Percentiles rank a stretch among this genome's conserved stretches.
Evolutionary conservation across 1,140 invertebrate species (phyloP).

Genomic region (Calosoma granatense): DNA sequence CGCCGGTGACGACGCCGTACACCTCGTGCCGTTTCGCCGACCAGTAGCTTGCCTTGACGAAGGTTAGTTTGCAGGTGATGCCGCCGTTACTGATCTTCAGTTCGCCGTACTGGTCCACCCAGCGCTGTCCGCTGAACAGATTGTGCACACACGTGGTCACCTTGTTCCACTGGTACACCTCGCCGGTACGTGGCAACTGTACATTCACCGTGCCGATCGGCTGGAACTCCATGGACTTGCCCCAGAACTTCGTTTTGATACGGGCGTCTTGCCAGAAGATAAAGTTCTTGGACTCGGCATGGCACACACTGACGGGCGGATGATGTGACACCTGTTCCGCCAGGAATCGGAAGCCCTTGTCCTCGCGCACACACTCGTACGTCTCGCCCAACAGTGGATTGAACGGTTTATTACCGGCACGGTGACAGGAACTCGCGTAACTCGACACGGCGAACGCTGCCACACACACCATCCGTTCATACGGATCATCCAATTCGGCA

Average conservation of each 20-base stretch:
- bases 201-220: conserved; percentile 57
- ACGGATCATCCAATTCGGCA: conserved; percentile 45
- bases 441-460: conserved; percentile 76
- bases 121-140: conserved; percentile 68
- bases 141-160: conserved; percentile 83
- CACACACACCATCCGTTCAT: conserved; percentile 64
- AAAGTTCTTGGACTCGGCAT: conserved; percentile 68
- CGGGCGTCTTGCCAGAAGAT: conserved; percentile 71
- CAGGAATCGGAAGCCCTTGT: conserved; percentile 66
- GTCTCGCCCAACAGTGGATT: conserved; percentile 81
- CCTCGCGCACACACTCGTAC: conserved; percentile 68
- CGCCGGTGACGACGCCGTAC: conserved; percentile 47
- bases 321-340: conserved; percentile 76
- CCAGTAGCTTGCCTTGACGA: conserved; percentile 74
- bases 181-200: conserved; percentile 40
- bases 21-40: conserved; percentile 65
- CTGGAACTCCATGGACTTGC: conserved; percentile 83
- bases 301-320: conserved; percentile 73
- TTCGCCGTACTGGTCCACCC: conserved; percentile 82
- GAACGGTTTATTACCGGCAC: conserved; percentile 79
- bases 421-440: conserved; percentile 66
- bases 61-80: conserved; percentile 67
- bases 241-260: conserved; percentile 85
- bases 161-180: conserved; percentile 77
- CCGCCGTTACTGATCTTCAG: conserved; percentile 56